Percentiles rank a stretch among this genome's conserved stretches.
phyloP scores from a whole-genome alignment of 1,140 invertebrate genomes.

The Helicorthomorpha holstii region DNA sequence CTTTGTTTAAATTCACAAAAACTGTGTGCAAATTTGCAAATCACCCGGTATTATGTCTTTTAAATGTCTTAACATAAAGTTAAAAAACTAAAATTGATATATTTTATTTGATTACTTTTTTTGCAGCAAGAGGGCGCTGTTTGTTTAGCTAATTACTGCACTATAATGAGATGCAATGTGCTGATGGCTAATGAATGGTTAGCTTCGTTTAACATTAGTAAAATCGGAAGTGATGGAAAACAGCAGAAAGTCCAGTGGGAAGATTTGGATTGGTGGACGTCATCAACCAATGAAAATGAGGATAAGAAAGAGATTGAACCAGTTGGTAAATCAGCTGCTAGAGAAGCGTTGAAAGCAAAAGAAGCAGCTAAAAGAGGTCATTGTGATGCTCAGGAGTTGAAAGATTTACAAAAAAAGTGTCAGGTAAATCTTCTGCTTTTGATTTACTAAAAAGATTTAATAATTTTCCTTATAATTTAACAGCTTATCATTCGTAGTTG shows the following conservation, averaged over 20 bases:
- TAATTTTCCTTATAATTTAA: slow-evolving; percentile 7
- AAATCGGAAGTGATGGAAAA: neutral
- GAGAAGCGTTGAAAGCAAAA: neutral
- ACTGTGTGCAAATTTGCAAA: too few species aligned
- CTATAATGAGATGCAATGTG: slow-evolving; percentile 86
- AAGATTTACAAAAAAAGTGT: neutral
- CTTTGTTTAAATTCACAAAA: too few species aligned
- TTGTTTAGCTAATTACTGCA: slow-evolving; percentile 83
- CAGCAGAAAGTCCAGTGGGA: neutral
- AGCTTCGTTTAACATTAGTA: neutral
- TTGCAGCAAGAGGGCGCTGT: slow-evolving; percentile 70
- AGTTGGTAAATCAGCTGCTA: neutral
- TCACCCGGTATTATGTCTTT: neutral
- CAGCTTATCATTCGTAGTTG: slow-evolving; percentile 48
- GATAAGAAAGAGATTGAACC: neutral
- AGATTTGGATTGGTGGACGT: neutral
- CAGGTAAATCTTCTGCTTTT: neutral
- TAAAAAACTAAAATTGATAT: slow-evolving; percentile 6
- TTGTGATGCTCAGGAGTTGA: neutral
- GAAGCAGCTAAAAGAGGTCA: neutral
- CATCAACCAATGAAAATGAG: too few species aligned
- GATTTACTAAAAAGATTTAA: neutral
- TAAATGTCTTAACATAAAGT: neutral
- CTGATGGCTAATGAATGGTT: slow-evolving; percentile 22
- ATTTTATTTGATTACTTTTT: slow-evolving; percentile 3